Evolutionary conservation across 2,797 vertebrate species (phyloP).

Genomic region (Sebastes aleutianus): DNA sequence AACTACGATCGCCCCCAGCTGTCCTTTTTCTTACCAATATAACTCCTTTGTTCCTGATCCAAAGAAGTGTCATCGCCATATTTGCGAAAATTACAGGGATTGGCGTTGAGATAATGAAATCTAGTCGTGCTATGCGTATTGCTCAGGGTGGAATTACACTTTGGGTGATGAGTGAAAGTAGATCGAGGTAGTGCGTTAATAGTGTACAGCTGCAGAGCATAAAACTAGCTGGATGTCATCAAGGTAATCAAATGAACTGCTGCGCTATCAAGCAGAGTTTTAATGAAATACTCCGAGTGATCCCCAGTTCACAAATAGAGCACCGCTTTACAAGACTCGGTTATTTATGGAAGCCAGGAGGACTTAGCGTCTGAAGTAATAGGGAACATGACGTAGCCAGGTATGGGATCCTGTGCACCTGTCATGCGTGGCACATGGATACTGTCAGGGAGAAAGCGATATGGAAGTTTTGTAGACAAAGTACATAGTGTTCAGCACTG

Average conservation of each 20-base stretch:
- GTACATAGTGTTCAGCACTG: constrained; percentile 37
- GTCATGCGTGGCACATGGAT: constrained; percentile 17
- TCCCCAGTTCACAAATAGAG: constrained; percentile 24
- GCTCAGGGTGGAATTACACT: constrained; percentile 45
- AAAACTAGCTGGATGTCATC: constrained; percentile 59
- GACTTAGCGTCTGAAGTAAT: constrained; percentile 16
- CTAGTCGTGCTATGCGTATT: constrained; percentile 14
- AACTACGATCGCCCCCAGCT: constrained; percentile 25
- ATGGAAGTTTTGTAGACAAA: constrained; percentile 39
- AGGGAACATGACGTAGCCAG: constrained; percentile 5
- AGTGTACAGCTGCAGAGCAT: constrained; percentile 42
- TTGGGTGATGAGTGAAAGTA: constrained; percentile 48
- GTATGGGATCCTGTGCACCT: constrained; percentile 15
- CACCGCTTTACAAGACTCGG: constrained; percentile 9
- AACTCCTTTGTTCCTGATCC: constrained; percentile 48
- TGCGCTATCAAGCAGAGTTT: constrained; percentile 45
- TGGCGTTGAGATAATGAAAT: constrained; percentile 54
- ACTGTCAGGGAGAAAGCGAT: constrained; percentile 22
- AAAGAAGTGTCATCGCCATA: constrained; percentile 53
- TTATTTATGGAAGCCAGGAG: constrained; percentile 34
- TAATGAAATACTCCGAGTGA: constrained; percentile 58
- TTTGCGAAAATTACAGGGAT: constrained; percentile 54
- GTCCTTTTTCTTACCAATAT: constrained; percentile 22
- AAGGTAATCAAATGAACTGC: constrained; percentile 57
- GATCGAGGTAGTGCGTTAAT: constrained; percentile 39